Conservation (phyloP, 2,113 vertebrate species). For the Chionodraco myersi region DNA sequence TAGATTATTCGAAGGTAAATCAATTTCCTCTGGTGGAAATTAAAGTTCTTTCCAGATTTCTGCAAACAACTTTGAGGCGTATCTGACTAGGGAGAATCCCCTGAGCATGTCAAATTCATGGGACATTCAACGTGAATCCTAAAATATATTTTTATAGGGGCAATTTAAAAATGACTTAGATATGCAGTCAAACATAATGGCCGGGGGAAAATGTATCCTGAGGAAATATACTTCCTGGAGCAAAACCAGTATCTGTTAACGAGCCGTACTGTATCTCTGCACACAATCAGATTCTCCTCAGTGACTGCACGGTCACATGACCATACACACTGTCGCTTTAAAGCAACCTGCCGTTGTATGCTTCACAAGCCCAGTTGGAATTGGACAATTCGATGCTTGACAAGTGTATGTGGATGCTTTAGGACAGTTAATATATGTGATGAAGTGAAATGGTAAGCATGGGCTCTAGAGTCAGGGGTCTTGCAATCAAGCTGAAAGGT, state of each 20-base stretch:
- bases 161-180: not conserved
- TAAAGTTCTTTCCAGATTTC: not conserved
- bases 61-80: not conserved
- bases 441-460: not conserved
- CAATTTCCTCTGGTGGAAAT: constrained; percentile 1
- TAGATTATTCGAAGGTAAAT: constrained; percentile 26
- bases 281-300: not conserved
- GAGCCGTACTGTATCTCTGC: not conserved
- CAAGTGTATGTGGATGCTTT: not conserved
- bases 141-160: not conserved
- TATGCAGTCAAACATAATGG: not conserved
- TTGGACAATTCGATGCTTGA: not conserved
- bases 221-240: not conserved
- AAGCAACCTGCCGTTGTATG: not conserved
- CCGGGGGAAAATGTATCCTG: not conserved
- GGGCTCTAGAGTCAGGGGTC: not conserved
- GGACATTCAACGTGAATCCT: not conserved
- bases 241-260: not conserved
- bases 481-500: constrained; percentile 56
- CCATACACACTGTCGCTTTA: not conserved
- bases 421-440: constrained; percentile 21
- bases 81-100: not conserved
- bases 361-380: not conserved
- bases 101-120: not conserved
- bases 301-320: not conserved